Percentiles rank a stretch among this genome's conserved stretches.
Evolutionary conservation across 2,888 invertebrate species (phyloP).

Genomic region (Lomographa bimaculata): DNA sequence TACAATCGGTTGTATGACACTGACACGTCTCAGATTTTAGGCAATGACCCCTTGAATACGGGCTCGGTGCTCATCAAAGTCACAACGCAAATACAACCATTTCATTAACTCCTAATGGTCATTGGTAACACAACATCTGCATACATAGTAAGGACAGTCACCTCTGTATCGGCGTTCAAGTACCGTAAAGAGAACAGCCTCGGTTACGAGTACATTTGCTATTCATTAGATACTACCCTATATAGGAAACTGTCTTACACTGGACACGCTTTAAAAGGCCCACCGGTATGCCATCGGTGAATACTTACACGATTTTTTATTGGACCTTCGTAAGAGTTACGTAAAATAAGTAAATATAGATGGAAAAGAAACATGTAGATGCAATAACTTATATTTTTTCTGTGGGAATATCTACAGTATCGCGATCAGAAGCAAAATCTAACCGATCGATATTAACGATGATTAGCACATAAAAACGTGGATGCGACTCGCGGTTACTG

Average conservation of each 20-base stretch:
- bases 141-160: conserved; percentile 39
- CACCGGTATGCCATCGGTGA: conserved; percentile 49
- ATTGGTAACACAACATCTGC: conserved; percentile 18
- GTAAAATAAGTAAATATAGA: conserved; percentile 39
- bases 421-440: conserved; percentile 5
- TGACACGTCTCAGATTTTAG: no score
- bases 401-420: conserved; percentile 3
- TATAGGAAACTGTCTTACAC: conserved; percentile 61
- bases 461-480: conserved; percentile 3
- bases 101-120: no score
- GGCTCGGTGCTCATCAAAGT: no score
- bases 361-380: not conserved
- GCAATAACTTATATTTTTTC: conserved; percentile 1
- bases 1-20: no score
- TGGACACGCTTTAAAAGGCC: conserved; percentile 55
- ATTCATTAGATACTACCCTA: conserved; percentile 71
- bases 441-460: conserved; percentile 5
- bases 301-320: conserved; percentile 51
- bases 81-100: no score
- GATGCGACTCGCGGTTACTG: conserved; percentile 3
- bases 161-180: conserved; percentile 41
- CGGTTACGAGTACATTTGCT: conserved; percentile 61
- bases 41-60: no score
- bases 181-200: conserved; percentile 54
- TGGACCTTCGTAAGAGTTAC: conserved; percentile 53